Conservation (phyloP, 53 echinoderm and acorn worm species). For the Antedon mediterranea region DNA sequence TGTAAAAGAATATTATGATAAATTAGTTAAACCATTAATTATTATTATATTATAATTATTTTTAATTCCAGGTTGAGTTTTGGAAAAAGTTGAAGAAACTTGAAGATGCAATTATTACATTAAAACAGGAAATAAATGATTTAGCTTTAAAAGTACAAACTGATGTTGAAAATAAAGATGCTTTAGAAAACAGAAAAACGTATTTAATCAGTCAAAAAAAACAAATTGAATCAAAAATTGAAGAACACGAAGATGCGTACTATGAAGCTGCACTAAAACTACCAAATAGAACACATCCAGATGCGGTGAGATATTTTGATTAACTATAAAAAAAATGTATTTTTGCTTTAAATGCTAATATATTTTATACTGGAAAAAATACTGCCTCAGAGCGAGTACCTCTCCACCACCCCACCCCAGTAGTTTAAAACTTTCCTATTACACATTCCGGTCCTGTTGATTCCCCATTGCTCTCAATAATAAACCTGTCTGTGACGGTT, state of each 20-base stretch:
- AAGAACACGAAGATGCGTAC: slow-evolving; percentile 32
- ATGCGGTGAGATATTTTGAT: slow-evolving; percentile 39
- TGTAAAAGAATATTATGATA: too few relatives aligned
- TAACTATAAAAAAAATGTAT: too few relatives aligned
- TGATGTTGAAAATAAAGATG: not conserved
- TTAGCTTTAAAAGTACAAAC: not conserved
- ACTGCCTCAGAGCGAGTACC: too few relatives aligned
- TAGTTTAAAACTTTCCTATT: too few relatives aligned
- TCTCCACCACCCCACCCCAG: too few relatives aligned
- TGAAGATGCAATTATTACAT: slow-evolving; percentile 2
- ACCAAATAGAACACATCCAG: slow-evolving; percentile 80
- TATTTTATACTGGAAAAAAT: too few relatives aligned
- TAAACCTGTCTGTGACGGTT: too few relatives aligned
- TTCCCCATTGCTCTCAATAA: too few relatives aligned
- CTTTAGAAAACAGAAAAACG: not conserved
- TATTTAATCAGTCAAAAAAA: not conserved
- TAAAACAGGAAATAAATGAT: not conserved
- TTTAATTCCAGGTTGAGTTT: slow-evolving; percentile 14
- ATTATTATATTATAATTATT: too few relatives aligned
- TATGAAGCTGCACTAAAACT: slow-evolving; percentile 44
- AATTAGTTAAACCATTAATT: too few relatives aligned
- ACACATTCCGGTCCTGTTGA: too few relatives aligned
- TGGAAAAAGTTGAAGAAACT: slow-evolving; percentile 24
- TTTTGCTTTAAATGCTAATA: too few relatives aligned
- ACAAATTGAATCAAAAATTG: slow-evolving; percentile 5